Conservation (phyloP, 1,140 invertebrate species). For the Nilaparvata lugens region DNA sequence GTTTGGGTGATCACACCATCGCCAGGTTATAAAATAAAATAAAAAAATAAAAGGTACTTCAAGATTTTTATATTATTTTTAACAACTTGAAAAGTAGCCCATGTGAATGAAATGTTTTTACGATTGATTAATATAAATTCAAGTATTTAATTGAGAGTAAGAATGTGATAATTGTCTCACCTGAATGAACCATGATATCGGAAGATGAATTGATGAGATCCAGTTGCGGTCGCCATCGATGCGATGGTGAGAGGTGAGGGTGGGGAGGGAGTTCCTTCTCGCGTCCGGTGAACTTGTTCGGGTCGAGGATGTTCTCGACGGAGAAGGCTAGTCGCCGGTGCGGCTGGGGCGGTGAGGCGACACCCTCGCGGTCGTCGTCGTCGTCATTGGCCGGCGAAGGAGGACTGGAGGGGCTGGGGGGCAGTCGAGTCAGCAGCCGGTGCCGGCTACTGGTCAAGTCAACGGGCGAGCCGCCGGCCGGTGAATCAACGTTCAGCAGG, state of each 20-base stretch:
- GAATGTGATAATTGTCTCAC: constrained; percentile 4
- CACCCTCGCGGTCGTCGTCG: constrained; percentile 10
- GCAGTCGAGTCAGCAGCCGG: constrained; percentile 1
- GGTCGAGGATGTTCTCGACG: constrained; percentile 85
- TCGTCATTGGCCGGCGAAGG: constrained; percentile 3
- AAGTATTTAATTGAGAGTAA: not conserved
- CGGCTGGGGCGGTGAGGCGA: constrained; percentile 4
- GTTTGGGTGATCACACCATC: no score
- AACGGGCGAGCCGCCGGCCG: constrained; percentile 23
- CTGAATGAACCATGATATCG: constrained; percentile 16
- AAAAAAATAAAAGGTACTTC: no score
- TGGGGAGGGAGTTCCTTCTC: constrained; percentile 10
- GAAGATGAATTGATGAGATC: constrained; percentile 15
- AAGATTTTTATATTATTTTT: no score
- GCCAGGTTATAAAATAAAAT: no score
- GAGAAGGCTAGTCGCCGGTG: constrained; percentile 60
- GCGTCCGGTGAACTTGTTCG: constrained; percentile 77
- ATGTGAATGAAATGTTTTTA: no score
- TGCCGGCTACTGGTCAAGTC: constrained; percentile 21
- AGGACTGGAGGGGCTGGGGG: constrained; percentile 1
- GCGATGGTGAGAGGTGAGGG: not conserved
- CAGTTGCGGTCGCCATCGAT: constrained; percentile 44
- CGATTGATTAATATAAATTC: no score
- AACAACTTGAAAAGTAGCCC: no score
- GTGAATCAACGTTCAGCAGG: constrained; percentile 5